Conservation (phyloP, 2,113 vertebrate genomes). For the Pteruthius melanotis region DNA sequence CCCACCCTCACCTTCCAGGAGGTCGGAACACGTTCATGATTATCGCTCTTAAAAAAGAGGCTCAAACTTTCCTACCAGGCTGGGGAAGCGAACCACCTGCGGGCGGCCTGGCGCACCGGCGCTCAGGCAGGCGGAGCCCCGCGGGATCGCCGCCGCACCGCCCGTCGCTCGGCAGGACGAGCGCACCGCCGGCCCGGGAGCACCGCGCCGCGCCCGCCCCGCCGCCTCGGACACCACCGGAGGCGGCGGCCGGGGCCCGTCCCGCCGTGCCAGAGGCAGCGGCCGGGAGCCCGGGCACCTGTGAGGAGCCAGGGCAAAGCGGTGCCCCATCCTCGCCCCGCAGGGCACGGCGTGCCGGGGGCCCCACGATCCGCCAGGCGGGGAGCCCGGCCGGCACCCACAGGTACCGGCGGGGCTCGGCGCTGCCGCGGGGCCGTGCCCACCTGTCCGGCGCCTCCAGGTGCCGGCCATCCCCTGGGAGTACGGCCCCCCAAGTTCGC, state of each 20-base stretch:
- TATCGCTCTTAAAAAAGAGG: background rate
- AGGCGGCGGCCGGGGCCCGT: background rate
- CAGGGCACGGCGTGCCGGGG: background rate
- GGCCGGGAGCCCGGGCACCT: background rate
- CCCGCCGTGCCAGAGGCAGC: background rate
- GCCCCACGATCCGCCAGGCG: background rate
- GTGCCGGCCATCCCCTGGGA: background rate
- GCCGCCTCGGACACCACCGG: too few relatives aligned
- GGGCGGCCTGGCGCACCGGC: background rate
- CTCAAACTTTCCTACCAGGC: background rate
- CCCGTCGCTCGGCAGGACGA: background rate
- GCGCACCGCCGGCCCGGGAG: too few relatives aligned
- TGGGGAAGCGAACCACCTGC: background rate
- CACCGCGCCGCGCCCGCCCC: background rate
- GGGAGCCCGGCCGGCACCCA: background rate
- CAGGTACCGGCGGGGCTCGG: background rate
- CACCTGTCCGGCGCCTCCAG: background rate
- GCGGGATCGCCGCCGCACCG: background rate
- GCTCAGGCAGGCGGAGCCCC: background rate
- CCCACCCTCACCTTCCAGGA: background rate
- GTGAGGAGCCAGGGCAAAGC: background rate
- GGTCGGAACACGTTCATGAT: background rate
- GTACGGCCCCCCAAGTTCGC: background rate
- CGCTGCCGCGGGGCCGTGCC: background rate
- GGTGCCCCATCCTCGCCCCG: background rate